Percentiles rank a stretch among this genome's conserved stretches.
Evolutionary conservation across 2,888 invertebrate genomes (phyloP).

Genomic region (Sclerodermus sp.): DNA sequence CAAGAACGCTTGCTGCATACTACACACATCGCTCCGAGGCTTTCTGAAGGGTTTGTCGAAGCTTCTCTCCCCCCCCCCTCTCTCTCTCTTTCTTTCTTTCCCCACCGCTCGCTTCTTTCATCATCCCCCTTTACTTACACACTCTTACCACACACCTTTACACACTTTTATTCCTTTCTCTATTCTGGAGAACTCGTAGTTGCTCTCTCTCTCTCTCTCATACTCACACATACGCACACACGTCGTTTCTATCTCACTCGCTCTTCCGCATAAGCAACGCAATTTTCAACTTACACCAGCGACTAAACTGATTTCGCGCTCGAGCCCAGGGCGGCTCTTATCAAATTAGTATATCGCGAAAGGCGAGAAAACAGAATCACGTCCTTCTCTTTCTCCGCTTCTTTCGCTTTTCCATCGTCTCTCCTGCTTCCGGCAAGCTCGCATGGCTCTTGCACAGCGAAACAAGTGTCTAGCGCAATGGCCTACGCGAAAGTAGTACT

Average conservation of each 20-base stretch:
- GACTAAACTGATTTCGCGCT: conserved; percentile 39
- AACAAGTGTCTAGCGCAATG: too few species aligned
- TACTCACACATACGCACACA: not conserved
- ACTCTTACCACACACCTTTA: too few species aligned
- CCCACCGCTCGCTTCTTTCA: not conserved
- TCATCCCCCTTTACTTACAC: too few species aligned
- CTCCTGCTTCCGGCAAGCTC: not conserved
- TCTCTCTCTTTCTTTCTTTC: conserved; percentile 7
- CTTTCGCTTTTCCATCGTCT: not conserved
- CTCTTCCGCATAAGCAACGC: conserved; percentile 22
- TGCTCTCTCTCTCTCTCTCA: conserved; percentile 8
- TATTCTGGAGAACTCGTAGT: too few species aligned
- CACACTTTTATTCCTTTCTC: too few species aligned
- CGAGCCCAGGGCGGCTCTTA: conserved; percentile 25
- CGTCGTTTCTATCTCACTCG: not conserved
- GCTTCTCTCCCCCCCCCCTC: conserved; percentile 6
- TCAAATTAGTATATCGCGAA: conserved; percentile 35
- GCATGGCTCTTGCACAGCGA: not conserved
- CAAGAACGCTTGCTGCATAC: conserved; percentile 32
- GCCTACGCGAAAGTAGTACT: too few species aligned
- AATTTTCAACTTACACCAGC: conserved; percentile 32
- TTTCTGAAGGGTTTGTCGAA: too few species aligned
- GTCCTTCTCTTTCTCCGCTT: not conserved
- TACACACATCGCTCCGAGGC: not conserved
- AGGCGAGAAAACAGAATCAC: conserved; percentile 20